Base-by-base conservation (phyloP, 2,113 vertebrate species). In the Marcusenius ussheri region DNA sequence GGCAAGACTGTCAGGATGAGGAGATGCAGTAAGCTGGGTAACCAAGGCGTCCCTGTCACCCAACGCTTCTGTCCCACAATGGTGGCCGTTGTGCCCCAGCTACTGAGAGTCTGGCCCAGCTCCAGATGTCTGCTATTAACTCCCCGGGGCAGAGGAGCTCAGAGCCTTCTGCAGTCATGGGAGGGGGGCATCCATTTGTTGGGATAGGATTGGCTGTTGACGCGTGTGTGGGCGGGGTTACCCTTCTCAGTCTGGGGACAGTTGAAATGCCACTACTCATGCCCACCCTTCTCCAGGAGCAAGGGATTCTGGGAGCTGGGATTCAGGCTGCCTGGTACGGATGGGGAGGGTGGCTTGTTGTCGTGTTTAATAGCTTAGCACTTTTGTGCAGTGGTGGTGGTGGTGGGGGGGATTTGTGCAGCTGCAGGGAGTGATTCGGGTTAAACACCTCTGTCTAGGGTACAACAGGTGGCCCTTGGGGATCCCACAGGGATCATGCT, bases 41-140 rank as follows among this genome's bases (percentile, higher is more conserved):
- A 87, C n/a, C 15, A 35, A 53, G 83, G 31, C 45, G 2, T 24
- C 50, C 85, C 47, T 56, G 50, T 87, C 85, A 53, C 49, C 49
- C 50, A 86, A 70, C 85, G 89, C 93, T 93, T 94, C 93, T 93
- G 93, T 93, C 93, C 90, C 92, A 93, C 94, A 94, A 92, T 93
- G 93, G 92, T 92, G 92, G 92, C 94, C 92, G 93, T 90, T 93
- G 90, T 93, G 92, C 93, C 92, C 62, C 93, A 62, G 92, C 90
- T 93, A 93, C 94, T 95, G 93, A 95, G 94, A 94, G 95, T 94
- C 95, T 95, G 93, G 89, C 94, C 92, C 90, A 92, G 89, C 90
- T 94, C 92, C 93, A 96, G 93, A 95, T 94, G 85, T 45, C 91
- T 89, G 90, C 94, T 91, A 47, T 91, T 91, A 46, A 92, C 89